phyloP scores from a whole-genome alignment of 2,888 invertebrate genomes.

The Agonopterix arenella region DNA sequence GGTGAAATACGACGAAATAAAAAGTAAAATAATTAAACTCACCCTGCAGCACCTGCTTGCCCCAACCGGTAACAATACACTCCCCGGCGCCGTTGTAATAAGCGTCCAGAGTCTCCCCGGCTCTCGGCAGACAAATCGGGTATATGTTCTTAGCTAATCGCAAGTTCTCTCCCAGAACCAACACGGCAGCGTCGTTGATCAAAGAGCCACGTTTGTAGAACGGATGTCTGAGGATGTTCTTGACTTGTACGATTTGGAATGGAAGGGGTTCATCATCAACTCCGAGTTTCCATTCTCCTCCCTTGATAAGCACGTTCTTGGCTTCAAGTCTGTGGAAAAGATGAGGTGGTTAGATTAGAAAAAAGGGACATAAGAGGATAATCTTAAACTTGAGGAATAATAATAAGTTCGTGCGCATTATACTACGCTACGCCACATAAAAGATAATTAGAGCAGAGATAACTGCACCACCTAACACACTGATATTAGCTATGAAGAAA shows the following conservation, averaged over 20 bases:
- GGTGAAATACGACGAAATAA: too few species aligned
- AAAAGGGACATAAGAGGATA: too few species aligned
- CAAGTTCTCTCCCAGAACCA: conserved; percentile 80
- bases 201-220: conserved; percentile 77
- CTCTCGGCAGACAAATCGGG: conserved; percentile 81
- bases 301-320: conserved; percentile 83
- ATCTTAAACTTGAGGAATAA: too few species aligned
- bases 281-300: conserved; percentile 90
- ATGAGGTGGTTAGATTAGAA: too few species aligned
- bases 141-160: conserved; percentile 83
- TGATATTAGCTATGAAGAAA: too few species aligned
- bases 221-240: conserved; percentile 83
- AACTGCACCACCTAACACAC: too few species aligned
- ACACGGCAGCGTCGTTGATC: conserved; percentile 83
- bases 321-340: conserved; percentile 72
- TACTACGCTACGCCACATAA: too few species aligned
- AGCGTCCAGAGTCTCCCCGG: conserved; percentile 67
- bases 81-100: conserved; percentile 77
- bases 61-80: conserved; percentile 90
- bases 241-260: conserved; percentile 86
- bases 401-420: too few species aligned
- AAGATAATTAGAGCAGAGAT: too few species aligned
- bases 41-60: conserved; percentile 87
- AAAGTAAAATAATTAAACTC: conserved; percentile 30
- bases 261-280: conserved; percentile 88